Evolutionary conservation across 2,888 invertebrate species (phyloP).

Genomic region (Noctuana brunneofusca): DNA sequence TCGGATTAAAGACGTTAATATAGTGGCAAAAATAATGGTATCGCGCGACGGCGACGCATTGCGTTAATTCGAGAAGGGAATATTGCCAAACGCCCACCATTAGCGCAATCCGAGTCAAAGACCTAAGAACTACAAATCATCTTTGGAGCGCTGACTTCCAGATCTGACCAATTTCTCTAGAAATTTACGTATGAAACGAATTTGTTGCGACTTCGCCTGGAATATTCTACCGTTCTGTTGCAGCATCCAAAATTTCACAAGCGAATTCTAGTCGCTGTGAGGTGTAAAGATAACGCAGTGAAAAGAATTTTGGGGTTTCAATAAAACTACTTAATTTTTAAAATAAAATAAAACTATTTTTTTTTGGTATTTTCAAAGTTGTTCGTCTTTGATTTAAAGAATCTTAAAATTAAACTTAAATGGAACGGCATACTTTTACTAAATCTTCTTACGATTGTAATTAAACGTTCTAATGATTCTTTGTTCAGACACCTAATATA

Average conservation of each 20-base stretch:
- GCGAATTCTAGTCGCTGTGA: too few species aligned
- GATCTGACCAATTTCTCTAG: neutral
- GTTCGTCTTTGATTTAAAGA: too few species aligned
- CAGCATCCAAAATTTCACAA: neutral
- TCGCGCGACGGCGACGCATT: slow-evolving; percentile 8
- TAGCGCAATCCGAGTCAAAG: slow-evolving; percentile 49
- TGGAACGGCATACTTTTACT: too few species aligned
- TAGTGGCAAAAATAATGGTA: too few species aligned
- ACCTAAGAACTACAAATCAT: slow-evolving; percentile 42
- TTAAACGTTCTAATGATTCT: too few species aligned
- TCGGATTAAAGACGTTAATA: neutral
- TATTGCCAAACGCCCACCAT: slow-evolving; percentile 49
- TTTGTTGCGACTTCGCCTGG: too few species aligned
- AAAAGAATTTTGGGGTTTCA: neutral
- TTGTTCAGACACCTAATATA: too few species aligned
- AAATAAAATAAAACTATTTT: too few species aligned
- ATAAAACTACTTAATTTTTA: too few species aligned
- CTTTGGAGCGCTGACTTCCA: neutral
- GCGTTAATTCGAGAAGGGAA: slow-evolving; percentile 35
- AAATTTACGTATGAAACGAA: neutral
- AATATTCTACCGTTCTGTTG: neutral
- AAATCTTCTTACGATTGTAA: too few species aligned
- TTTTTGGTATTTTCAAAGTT: too few species aligned
- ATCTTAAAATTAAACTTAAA: too few species aligned
- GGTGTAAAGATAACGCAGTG: neutral